Base-by-base conservation (phyloP, 2,888 invertebrate species). In the Melieria omissa region DNA sequence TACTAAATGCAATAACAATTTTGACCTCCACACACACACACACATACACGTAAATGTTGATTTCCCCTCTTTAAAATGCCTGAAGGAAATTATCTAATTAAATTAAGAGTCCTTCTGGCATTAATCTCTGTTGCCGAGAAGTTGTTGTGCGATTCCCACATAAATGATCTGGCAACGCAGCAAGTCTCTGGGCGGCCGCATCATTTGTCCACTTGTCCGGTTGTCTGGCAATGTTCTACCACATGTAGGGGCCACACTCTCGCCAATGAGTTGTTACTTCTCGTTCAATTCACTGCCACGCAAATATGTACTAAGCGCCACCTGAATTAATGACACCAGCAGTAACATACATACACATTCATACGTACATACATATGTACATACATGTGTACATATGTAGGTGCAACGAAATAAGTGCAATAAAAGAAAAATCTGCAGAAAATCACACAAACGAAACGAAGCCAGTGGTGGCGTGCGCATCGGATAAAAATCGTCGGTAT, bases 81-180 rank as follows among this genome's bases (percentile, higher is more conserved):
- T 75, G 65, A 49, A 6, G 66, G 74, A 74, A 74, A 77, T 77
- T 76, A 76, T 76, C 75, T 74, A 76, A 77, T 76, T 77, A 77
- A 77, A 77, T 77, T 77, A 75, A 75, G 72, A 71, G 65, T 69
- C 29, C 70, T 66, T 69, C 67, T 64, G 71, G 61, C 49, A 72
- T 70, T 67, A 58, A 65, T 70, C 73, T 70, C 52, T 61, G 70
- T 60, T 29, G 52, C 44, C 9, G 54, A 60, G 54, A 44, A 44
- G 52, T 10, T 54, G 42, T 5, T 49, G 8, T 52, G 49, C 49
- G 42, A 67, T 47, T 58, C 67, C 57, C 47, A 60, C 58, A 47
- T 47, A 29, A 49, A 68, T 29, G 29, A 29, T 29, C 29, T 29
- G 29, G 16, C 16, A 16, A 2, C 16, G 16, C 16, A 16, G 16